phyloP scores from a whole-genome alignment of 2,797 vertebrate species.

The Loriculus beryllinus region DNA sequence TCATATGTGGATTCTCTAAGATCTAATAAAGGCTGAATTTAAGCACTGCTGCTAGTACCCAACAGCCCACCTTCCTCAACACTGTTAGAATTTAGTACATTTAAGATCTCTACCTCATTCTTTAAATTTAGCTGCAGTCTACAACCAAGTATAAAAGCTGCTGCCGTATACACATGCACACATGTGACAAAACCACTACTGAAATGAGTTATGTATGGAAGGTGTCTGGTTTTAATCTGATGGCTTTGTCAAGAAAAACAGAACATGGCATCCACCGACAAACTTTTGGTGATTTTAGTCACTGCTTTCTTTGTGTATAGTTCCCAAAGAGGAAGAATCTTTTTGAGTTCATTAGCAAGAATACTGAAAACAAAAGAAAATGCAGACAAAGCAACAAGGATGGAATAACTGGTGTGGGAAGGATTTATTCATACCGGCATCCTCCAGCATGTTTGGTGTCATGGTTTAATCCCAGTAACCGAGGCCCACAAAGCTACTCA shows the following conservation, averaged over 20 bases:
- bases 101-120: neutral
- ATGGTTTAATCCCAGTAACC: neutral
- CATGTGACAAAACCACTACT: neutral
- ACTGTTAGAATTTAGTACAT: neutral
- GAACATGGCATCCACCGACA: neutral
- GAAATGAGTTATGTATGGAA: neutral
- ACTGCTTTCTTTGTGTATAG: neutral
- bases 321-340: neutral
- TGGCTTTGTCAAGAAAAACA: neutral
- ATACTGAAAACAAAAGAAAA: neutral
- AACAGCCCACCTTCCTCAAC: neutral
- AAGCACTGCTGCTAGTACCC: neutral
- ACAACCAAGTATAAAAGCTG: neutral
- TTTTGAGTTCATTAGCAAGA: neutral
- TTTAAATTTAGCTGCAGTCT: neutral
- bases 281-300: neutral
- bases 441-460: neutral
- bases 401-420: neutral
- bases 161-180: neutral
- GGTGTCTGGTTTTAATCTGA: neutral
- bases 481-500: neutral
- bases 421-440: neutral
- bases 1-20: neutral
- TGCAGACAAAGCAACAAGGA: neutral
- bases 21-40: neutral